Evolutionary conservation across 2,113 vertebrate species (phyloP).

Genomic region (Amazona guildingii): DNA sequence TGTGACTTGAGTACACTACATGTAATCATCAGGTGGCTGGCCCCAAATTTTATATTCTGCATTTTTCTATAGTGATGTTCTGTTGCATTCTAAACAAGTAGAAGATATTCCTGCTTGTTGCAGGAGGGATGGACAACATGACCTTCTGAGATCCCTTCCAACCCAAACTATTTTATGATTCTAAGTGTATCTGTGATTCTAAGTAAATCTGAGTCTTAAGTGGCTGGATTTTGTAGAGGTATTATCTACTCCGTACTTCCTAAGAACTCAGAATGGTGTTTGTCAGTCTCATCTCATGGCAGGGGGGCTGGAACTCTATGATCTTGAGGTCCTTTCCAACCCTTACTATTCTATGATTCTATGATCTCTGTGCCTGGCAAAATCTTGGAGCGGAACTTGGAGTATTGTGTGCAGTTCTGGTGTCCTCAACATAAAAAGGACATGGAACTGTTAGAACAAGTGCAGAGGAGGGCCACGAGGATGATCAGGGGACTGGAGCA

Average conservation of each 20-base stretch:
- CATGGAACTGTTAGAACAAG: too few species aligned
- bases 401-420: too few species aligned
- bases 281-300: background rate
- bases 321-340: too few species aligned
- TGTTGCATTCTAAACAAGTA: background rate
- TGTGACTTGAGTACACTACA: background rate
- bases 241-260: background rate
- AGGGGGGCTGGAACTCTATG: too few species aligned
- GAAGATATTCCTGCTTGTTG: background rate
- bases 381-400: too few species aligned
- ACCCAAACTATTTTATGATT: background rate
- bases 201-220: background rate
- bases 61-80: background rate
- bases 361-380: too few species aligned
- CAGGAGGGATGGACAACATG: background rate
- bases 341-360: too few species aligned
- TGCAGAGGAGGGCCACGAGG: too few species aligned
- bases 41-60: rapidly evolving
- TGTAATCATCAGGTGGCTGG: background rate
- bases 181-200: background rate
- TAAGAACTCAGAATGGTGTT: background rate
- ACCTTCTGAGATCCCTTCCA: background rate
- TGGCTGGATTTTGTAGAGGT: background rate
- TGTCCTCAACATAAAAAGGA: too few species aligned
- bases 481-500: too few species aligned